Evolutionary conservation across 2,888 invertebrate genomes (phyloP).

Genomic region (Philonicus albiceps): DNA sequence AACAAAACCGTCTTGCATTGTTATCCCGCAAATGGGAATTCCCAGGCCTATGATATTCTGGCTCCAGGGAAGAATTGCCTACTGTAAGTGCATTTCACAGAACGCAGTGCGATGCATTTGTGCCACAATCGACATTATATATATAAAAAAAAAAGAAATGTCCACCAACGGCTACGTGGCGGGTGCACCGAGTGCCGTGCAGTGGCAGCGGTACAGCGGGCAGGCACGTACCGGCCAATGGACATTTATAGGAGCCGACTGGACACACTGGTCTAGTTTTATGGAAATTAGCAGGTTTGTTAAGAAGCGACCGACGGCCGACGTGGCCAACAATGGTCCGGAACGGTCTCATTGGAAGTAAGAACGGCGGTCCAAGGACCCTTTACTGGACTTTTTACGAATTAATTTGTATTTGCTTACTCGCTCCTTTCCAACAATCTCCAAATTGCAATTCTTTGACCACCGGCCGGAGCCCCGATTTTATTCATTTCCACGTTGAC

Average conservation of each 20-base stretch:
- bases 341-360: not conserved
- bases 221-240: not conserved
- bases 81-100: not conserved
- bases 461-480: not conserved
- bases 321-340: not conserved
- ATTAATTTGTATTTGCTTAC: not conserved
- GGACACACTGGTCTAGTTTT: not conserved
- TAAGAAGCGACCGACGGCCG: not conserved
- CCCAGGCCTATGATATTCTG: not conserved
- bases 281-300: slow-evolving; percentile 8
- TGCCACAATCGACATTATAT: not conserved
- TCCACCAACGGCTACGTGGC: not conserved
- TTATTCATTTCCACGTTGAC: not conserved
- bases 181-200: not conserved
- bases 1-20: slow-evolving; percentile 15
- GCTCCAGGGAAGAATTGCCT: not conserved
- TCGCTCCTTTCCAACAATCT: not conserved
- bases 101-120: not conserved
- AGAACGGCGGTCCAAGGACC: not conserved
- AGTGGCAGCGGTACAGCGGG: not conserved
- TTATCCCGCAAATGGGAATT: not conserved
- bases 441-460: not conserved
- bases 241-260: not conserved
- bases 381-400: not conserved
- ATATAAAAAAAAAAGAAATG: not conserved